Base-by-base conservation (phyloP, 2,888 invertebrate genomes). In the Xanthorhoe spadicearia region DNA sequence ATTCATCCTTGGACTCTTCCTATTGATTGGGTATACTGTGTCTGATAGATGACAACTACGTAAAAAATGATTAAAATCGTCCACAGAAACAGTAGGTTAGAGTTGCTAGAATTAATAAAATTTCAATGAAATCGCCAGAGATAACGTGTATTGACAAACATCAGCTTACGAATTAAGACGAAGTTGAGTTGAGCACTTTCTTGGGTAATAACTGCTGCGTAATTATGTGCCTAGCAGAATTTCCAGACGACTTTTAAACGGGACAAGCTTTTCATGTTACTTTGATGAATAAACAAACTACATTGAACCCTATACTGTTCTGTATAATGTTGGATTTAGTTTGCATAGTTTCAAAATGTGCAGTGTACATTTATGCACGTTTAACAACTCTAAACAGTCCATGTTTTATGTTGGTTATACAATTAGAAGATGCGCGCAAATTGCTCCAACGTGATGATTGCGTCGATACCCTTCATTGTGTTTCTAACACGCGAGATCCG, bases 341-440 rank as follows among this genome's bases (percentile, higher is more conserved):
- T 54, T 17, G 28, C 18, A 13, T 54, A 46, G 43, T 56, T 62
- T 10, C 28, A 55, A 50, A 38, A 62, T 38, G 48, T 48, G n/a
- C 38, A 18, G 17, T 15, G 17, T 18, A 49, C 61, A 58, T 50
- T 15, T 38, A 62, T 48, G 48, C 63, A 60, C 18, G 52, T 66
- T 58, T 38, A 43, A 49, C 18, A 32, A 53, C 28, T 61, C 53
- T 28, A 17, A 46, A 23, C 54, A 55, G 23, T 43, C 46, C 43
- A 46, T 66, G 61, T 58, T 60, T 54, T 38, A 53, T 58, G 65
- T 66, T 56, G 48, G 43, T 67, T 67, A 64, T 57, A 61, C 56
- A 67, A 61, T 67, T 67, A 63, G 59, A 55, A 63, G 67, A 61
- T 64, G 63, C 49, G 49, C 53, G 60, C 48, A 63, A 67, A 67